Conservation (phyloP, 2,113 vertebrate genomes). For the Oenanthe oenanthe region DNA sequence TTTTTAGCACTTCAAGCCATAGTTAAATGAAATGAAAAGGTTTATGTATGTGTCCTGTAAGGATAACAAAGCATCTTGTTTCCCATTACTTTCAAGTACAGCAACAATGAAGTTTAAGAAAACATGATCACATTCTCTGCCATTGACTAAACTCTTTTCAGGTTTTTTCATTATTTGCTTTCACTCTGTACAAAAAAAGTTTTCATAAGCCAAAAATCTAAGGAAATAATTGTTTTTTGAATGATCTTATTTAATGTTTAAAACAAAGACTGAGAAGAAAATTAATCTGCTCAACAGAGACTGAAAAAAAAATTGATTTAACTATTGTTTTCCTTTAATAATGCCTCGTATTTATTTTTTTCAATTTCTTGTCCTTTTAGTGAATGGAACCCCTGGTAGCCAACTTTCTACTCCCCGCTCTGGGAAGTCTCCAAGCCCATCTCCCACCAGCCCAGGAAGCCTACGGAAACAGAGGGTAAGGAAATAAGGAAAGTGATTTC, state of each 20-base stretch:
- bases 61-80: background rate
- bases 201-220: background rate
- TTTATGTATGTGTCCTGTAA: background rate
- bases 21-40: background rate
- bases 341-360: conserved; percentile 22
- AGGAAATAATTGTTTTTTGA: background rate
- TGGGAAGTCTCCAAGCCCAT: conserved; percentile 94
- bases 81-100: background rate
- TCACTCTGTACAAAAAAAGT: background rate
- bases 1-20: background rate
- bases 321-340: background rate
- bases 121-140: background rate
- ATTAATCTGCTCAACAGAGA: background rate
- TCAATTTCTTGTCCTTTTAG: conserved; percentile 69
- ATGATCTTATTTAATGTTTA: background rate
- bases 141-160: background rate
- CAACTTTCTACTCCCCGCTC: conserved; percentile 96
- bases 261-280: background rate
- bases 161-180: conserved; percentile 10
- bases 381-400: conserved; percentile 95
- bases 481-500: conserved; percentile 36
- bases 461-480: conserved; percentile 94
- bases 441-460: conserved; percentile 95
- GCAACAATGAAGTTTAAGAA: background rate
- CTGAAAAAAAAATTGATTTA: background rate